A percentile compares a stretch with the other conserved stretches of the same genome.
These are phyloP conservation scores for Perizoma affinitatum DNA, from an alignment of 2,888 invertebrate genomes.

Conservation along the genomic window DNA sequence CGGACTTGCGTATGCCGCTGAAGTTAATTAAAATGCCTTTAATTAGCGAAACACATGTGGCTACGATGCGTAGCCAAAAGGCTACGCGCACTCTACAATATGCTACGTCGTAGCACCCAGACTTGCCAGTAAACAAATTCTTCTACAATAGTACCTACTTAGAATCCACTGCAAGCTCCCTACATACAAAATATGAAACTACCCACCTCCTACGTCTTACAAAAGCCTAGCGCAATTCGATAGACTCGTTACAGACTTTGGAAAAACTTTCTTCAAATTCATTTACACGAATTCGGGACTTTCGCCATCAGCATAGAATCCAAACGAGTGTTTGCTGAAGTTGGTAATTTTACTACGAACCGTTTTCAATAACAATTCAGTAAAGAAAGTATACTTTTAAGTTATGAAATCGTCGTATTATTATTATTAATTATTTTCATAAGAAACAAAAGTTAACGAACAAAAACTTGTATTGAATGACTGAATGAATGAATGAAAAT, in stretches of 20 bases:
- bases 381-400: slow-evolving; percentile 20
- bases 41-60: neutral
- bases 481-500: too few species aligned
- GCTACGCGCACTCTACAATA: slow-evolving; percentile 7
- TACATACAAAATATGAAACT: too few species aligned
- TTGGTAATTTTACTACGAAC: slow-evolving; percentile 27
- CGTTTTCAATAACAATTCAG: slow-evolving; percentile 28
- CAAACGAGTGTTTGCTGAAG: slow-evolving; percentile 16
- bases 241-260: slow-evolving; percentile 30
- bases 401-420: slow-evolving; percentile 9
- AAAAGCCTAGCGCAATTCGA: slow-evolving; percentile 32
- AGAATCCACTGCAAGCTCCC: too few species aligned
- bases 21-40: too few species aligned
- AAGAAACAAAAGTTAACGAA: too few species aligned
- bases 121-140: neutral
- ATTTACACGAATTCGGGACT: slow-evolving; percentile 27
- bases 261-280: slow-evolving; percentile 24
- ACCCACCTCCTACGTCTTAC: slow-evolving; percentile 9
- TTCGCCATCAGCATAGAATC: slow-evolving; percentile 17
- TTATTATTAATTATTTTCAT: neutral
- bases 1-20: too few species aligned
- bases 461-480: too few species aligned
- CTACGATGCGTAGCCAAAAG: slow-evolving; percentile 1
- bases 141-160: too few species aligned
- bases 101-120: slow-evolving; percentile 16